These are phyloP conservation scores for Dolichoris vasculosae DNA, from an alignment of 1,140 invertebrate genomes.

Conservation along the genomic window DNA sequence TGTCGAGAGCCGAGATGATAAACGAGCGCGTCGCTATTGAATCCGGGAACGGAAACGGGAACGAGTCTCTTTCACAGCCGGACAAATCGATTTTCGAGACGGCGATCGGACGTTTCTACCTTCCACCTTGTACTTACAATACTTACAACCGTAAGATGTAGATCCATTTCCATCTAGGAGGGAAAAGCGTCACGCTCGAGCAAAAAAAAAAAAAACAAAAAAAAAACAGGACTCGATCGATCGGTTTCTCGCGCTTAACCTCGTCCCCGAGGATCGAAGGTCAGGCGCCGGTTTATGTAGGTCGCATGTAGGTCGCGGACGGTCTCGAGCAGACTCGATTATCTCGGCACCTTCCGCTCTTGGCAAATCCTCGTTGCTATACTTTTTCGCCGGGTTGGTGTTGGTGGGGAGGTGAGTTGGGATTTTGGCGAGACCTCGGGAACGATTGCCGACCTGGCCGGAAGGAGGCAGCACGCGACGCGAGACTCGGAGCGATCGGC, in stretches of 20 bases:
- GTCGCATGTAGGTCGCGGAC: constrained; percentile 60
- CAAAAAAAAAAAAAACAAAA: neutral
- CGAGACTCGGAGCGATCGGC: neutral
- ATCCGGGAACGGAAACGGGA: no score
- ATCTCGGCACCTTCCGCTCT: constrained; percentile 56
- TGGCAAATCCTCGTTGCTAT: constrained; percentile 52
- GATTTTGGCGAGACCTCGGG: constrained; percentile 24
- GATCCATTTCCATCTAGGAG: no score
- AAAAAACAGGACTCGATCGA: neutral
- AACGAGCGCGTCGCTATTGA: no score
- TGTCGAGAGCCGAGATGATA: no score
- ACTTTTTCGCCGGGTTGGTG: neutral
- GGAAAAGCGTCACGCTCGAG: no score
- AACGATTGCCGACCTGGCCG: neutral
- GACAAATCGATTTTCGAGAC: no score
- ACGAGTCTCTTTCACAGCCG: no score
- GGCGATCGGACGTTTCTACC: no score
- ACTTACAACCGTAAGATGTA: no score
- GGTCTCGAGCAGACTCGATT: constrained; percentile 40
- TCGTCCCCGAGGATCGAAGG: constrained; percentile 57
- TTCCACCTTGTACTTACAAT: no score
- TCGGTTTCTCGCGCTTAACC: constrained; percentile 36
- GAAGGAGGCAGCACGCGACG: constrained; percentile 19
- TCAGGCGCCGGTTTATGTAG: constrained; percentile 50
- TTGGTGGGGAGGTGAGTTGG: neutral